Base-by-base conservation (phyloP, 2,888 invertebrate species). In the Aphodius granarius region DNA sequence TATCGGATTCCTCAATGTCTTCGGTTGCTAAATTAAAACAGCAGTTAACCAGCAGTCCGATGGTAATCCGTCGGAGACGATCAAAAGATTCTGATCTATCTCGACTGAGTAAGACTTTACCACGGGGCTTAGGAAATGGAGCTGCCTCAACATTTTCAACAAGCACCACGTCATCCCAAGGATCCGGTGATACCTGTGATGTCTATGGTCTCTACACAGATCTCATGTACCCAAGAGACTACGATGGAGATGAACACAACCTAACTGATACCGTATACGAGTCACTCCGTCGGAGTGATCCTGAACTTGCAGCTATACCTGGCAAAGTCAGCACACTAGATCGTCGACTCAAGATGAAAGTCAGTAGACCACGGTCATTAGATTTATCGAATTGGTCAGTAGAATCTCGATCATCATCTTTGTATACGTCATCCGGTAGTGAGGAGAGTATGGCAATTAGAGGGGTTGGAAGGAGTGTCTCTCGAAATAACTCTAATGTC, bases 161-260 rank as follows among this genome's bases (percentile, higher is more conserved):
- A 62, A 89, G 89, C 0, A 88, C 89, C 64, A 89, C 90, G 5
- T 90, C 91, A 0, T 89, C 91, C 0, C 91, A 91, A 79, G 90
- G 91, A 77, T 89, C 90, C 0, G 92, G 91, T 15, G 90, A 90
- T 78, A 91, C 91, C 21, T 95, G 95, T 83, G 96, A 97, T 86
- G 95, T 97, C 0, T 97, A 96, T 84, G 96, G 96, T 0, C 88
- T 97, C 0, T 97, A 96, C 84, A 95, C 95, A 0, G 96, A 97
- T 83, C 88, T 97, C 75, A 95, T 97, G 91, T 95, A 95, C 85
- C 93, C 95, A 0, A 94, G 94, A 83, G 95, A 96, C 83, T 94
- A 95, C 81, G 95, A 94, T 75, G 94, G 93, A n/a, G 94, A 93
- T 79, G 91, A 91, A 4, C 92, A 93, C 78, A 92, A 92, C 0